Percentiles rank a stretch among this genome's conserved stretches.
These are phyloP conservation scores for Antechinus stuartii DNA, from an alignment of 2,113 vertebrate species.

Conservation along the genomic window DNA sequence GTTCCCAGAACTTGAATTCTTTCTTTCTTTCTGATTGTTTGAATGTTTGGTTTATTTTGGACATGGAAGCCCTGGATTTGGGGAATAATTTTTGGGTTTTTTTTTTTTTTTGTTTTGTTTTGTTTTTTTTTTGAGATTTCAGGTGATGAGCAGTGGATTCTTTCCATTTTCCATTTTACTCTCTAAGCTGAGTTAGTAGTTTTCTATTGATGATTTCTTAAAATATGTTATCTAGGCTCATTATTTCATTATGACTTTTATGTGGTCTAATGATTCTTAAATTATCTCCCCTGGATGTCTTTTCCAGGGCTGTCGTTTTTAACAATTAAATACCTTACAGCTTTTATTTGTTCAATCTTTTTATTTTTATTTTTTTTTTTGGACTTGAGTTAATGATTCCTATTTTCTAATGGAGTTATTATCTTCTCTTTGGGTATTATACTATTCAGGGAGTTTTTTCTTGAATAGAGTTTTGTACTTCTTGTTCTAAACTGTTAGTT, in stretches of 20 bases:
- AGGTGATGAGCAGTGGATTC: background rate
- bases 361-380: background rate
- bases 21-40: background rate
- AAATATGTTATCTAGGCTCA: background rate
- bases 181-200: background rate
- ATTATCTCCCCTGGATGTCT: background rate
- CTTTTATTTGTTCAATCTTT: background rate
- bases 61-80: background rate
- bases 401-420: background rate
- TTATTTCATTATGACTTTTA: background rate
- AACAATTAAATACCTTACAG: background rate
- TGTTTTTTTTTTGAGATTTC: background rate
- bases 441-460: background rate
- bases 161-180: background rate
- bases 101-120: no score
- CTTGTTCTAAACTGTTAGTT: background rate
- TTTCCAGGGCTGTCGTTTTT: background rate
- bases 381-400: background rate
- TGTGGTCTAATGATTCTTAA: background rate
- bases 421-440: background rate
- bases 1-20: background rate
- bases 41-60: background rate
- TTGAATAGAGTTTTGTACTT: background rate
- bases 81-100: background rate
- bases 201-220: background rate